phyloP scores from a whole-genome alignment of 2,888 invertebrate genomes.

The Argyresthia goedartella region DNA sequence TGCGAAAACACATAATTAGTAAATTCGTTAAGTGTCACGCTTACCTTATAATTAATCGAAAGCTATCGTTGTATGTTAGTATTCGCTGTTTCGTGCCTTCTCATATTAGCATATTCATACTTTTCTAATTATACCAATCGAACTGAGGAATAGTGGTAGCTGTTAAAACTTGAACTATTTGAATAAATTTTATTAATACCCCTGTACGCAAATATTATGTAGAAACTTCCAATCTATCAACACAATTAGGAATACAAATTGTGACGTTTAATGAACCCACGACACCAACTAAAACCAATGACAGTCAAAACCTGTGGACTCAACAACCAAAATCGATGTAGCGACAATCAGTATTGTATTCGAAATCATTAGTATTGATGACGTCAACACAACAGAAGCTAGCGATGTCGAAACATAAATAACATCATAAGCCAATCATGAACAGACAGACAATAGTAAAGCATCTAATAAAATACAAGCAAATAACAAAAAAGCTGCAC shows the following conservation, averaged over 20 bases:
- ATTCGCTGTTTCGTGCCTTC: background rate
- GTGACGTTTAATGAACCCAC: conserved; percentile 11
- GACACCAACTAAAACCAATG: conserved; percentile 63
- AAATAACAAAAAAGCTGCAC: conserved; percentile 18
- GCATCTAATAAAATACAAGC: conserved; percentile 25
- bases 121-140: background rate
- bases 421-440: conserved; percentile 60
- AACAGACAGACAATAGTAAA: conserved; percentile 18
- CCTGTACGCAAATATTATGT: background rate
- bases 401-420: conserved; percentile 45
- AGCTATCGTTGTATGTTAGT: background rate
- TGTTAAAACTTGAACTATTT: background rate
- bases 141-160: background rate
- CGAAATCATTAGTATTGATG: conserved; percentile 69
- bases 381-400: conserved; percentile 51
- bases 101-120: background rate
- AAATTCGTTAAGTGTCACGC: background rate
- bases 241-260: background rate
- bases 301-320: conserved; percentile 39
- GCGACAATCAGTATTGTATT: conserved; percentile 65
- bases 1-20: conserved; percentile 4
- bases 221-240: background rate
- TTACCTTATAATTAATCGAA: conserved; percentile 4
- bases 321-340: conserved; percentile 27
- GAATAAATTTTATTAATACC: background rate